Percentiles rank a stretch among this genome's conserved stretches.
Evolutionary conservation across 2,113 vertebrate genomes (phyloP).

Genomic region (Pteruthius melanotis): DNA sequence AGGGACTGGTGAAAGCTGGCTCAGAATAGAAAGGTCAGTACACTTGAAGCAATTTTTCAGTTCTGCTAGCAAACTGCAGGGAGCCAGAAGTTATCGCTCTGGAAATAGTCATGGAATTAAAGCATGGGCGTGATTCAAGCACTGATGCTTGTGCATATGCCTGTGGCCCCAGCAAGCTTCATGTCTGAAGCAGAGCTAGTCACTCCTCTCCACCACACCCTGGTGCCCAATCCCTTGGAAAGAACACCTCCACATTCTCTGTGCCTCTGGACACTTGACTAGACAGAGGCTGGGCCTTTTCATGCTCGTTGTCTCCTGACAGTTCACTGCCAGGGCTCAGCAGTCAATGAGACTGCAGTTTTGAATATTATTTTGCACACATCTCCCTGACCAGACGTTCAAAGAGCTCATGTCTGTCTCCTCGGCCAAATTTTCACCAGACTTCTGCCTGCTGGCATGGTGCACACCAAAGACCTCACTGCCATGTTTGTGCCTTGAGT

Average conservation of each 20-base stretch:
- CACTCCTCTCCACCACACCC: background rate
- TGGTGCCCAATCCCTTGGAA: too few species aligned
- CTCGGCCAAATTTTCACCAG: background rate
- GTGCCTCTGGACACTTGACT: background rate
- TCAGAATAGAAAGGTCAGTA: conserved; percentile 37
- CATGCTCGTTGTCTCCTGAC: background rate
- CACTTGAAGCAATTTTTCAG: background rate
- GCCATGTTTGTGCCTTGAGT: background rate
- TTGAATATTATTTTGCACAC: background rate
- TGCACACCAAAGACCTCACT: background rate
- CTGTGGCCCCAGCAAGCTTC: background rate
- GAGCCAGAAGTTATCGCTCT: background rate
- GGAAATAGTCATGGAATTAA: background rate
- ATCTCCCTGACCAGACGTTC: background rate
- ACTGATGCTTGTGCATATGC: background rate
- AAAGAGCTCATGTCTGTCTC: background rate
- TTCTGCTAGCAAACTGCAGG: background rate
- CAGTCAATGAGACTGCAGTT: background rate
- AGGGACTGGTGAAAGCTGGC: background rate
- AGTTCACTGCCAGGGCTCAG: background rate
- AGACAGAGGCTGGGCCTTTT: background rate
- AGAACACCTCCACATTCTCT: background rate
- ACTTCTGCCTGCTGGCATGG: background rate
- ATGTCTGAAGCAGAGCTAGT: background rate
- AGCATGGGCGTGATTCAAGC: background rate